These are phyloP conservation scores for Lates japonicus DNA, from an alignment of 2,797 vertebrate genomes.

Conservation along the genomic window DNA sequence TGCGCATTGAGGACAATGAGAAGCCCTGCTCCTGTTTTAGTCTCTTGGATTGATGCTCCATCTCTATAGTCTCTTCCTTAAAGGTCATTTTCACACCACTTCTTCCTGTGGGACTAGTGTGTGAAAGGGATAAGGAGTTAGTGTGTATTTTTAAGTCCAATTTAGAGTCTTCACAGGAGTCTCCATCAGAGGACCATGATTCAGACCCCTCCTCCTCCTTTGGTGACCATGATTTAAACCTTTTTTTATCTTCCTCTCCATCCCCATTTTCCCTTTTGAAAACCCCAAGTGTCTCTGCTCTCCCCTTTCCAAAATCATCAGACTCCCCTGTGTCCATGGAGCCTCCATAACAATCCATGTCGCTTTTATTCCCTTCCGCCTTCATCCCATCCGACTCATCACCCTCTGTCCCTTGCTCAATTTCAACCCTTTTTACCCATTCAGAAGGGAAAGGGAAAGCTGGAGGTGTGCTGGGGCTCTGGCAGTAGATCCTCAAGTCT, in stretches of 20 bases:
- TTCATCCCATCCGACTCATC: constrained; percentile 58
- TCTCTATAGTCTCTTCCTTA: constrained; percentile 59
- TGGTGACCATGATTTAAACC: constrained; percentile 49
- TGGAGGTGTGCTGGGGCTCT: constrained; percentile 91
- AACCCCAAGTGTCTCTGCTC: constrained; percentile 28
- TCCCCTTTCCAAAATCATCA: constrained; percentile 48
- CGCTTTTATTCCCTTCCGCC: constrained; percentile 43
- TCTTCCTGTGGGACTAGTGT: constrained; percentile 31
- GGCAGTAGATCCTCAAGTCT: constrained; percentile 96
- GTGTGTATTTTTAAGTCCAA: constrained; percentile 49
- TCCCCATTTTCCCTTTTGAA: constrained; percentile 66
- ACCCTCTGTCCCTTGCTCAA: constrained; percentile 48
- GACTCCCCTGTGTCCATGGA: constrained; percentile 45
- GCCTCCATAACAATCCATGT: constrained; percentile 23
- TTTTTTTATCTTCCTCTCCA: constrained; percentile 31
- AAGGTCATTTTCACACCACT: constrained; percentile 35
- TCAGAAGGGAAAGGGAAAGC: constrained; percentile 89
- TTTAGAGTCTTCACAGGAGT: constrained; percentile 65
- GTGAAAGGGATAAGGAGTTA: constrained; percentile 44
- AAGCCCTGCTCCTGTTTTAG: constrained; percentile 60
- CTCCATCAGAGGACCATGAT: constrained; percentile 63
- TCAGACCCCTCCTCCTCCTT: constrained; percentile 60
- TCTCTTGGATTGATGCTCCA: constrained; percentile 51
- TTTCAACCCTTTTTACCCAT: constrained; percentile 78
- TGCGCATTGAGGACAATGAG: constrained; percentile 49